Evolutionary conservation across 1,140 invertebrate species (phyloP).

Genomic region (Psix sp.): DNA sequence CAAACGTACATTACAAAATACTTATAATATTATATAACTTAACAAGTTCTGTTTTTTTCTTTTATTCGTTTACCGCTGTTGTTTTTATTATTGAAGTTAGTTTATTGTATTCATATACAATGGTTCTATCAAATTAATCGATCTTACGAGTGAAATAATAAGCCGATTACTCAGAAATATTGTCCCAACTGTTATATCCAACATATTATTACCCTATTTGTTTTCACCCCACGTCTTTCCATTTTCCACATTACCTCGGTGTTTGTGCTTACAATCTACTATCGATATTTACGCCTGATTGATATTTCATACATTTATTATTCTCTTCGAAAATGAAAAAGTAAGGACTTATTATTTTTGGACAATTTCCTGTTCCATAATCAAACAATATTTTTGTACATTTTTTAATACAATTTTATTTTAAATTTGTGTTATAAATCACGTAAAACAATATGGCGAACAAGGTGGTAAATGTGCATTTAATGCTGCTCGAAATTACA

Average conservation of each 20-base stretch:
- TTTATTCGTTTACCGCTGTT: neutral
- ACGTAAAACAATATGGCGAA: too few species aligned
- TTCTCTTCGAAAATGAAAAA: neutral
- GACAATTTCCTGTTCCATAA: too few species aligned
- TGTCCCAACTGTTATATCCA: slow-evolving; percentile 63
- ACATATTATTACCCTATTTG: slow-evolving; percentile 64
- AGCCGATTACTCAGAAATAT: slow-evolving; percentile 47
- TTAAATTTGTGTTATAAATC: too few species aligned
- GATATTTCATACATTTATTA: slow-evolving; percentile 9
- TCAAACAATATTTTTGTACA: too few species aligned
- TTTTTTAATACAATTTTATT: too few species aligned
- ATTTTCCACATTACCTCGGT: slow-evolving; percentile 15
- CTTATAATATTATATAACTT: neutral
- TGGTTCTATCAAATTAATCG: neutral
- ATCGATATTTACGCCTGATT: slow-evolving; percentile 11
- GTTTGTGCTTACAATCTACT: slow-evolving; percentile 22
- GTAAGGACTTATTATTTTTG: neutral
- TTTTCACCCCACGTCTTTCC: slow-evolving; percentile 35
- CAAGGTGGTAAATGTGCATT: too few species aligned
- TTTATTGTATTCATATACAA: neutral
- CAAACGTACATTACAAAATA: too few species aligned
- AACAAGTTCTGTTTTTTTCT: neutral
- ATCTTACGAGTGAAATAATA: slow-evolving; percentile 7
- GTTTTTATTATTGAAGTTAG: neutral
- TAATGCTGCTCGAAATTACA: too few species aligned